Percentiles rank a stretch among this genome's conserved stretches.
These are phyloP conservation scores for Mesochorus sp. DNA, from an alignment of 2,888 invertebrate genomes.

Conservation along the genomic window DNA sequence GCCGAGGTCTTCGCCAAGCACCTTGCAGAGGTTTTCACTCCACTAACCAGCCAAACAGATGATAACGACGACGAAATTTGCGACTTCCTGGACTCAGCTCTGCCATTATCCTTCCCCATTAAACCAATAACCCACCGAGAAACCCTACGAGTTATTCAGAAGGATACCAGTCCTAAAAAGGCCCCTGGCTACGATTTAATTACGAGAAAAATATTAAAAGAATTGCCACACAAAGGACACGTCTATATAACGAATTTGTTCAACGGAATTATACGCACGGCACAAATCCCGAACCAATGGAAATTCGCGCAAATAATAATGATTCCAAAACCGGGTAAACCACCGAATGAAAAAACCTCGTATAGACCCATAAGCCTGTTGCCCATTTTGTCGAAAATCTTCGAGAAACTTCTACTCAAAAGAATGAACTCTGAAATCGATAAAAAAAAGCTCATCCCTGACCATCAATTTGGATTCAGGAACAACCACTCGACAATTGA, in stretches of 20 bases:
- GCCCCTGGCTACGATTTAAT: slow-evolving; percentile 67
- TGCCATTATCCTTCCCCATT: slow-evolving; percentile 7
- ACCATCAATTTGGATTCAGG: too few species aligned
- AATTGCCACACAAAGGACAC: slow-evolving; percentile 56
- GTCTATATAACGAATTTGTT: neutral
- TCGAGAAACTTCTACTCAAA: too few species aligned
- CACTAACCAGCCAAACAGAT: slow-evolving; percentile 43
- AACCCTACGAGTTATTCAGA: neutral
- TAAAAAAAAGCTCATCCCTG: too few species aligned
- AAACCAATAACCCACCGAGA: slow-evolving; percentile 6
- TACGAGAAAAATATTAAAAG: slow-evolving; percentile 63
- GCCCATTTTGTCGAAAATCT: too few species aligned
- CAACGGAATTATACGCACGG: slow-evolving; percentile 15
- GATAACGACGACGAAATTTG: neutral
- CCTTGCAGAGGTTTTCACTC: slow-evolving; percentile 39
- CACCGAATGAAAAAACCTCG: too few species aligned
- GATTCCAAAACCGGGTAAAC: too few species aligned
- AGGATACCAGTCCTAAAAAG: slow-evolving; percentile 56
- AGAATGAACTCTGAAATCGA: too few species aligned
- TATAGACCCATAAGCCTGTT: too few species aligned
- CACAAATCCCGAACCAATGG: neutral
- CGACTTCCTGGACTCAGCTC: slow-evolving; percentile 5
- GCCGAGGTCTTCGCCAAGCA: slow-evolving; percentile 45
- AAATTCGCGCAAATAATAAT: too few species aligned
- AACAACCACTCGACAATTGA: too few species aligned